phyloP scores from a whole-genome alignment of 2,888 invertebrate genomes.

The Plagodis dolabraria region DNA sequence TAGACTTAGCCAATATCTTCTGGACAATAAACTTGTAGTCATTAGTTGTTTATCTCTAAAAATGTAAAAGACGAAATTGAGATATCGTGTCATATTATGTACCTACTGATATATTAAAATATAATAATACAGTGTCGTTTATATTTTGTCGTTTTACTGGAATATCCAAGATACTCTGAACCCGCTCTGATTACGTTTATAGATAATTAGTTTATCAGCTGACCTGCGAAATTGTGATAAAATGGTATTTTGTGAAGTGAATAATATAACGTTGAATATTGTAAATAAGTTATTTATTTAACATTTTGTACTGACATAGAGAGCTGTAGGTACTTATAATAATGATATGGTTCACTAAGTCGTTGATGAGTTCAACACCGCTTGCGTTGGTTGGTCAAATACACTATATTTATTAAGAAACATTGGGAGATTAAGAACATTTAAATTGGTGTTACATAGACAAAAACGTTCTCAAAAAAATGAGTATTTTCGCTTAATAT shows the following conservation, averaged over 20 bases:
- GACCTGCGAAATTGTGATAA: slow-evolving; percentile 45
- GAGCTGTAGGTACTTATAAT: slow-evolving; percentile 11
- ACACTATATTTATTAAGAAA: too few relatives aligned
- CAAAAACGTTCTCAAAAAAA: too few relatives aligned
- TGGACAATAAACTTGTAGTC: slow-evolving; percentile 48
- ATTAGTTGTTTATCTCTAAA: slow-evolving; percentile 20
- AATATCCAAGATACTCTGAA: slow-evolving; percentile 15
- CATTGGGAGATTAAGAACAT: too few relatives aligned
- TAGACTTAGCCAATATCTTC: slow-evolving; percentile 44
- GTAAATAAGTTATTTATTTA: slow-evolving; percentile 27
- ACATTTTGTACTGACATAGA: slow-evolving; percentile 21
- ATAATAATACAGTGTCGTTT: slow-evolving; percentile 50
- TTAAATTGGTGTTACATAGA: too few relatives aligned
- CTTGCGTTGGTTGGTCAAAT: too few relatives aligned
- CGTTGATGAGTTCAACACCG: too few relatives aligned
- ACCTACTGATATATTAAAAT: slow-evolving; percentile 33
- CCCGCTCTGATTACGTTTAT: slow-evolving; percentile 17
- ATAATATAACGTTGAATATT: slow-evolving; percentile 14
- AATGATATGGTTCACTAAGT: too few relatives aligned
- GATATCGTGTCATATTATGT: slow-evolving; percentile 33
- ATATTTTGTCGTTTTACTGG: slow-evolving; percentile 43
- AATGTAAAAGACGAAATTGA: slow-evolving; percentile 22
- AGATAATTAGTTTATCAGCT: slow-evolving; percentile 38
- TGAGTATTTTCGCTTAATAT: too few relatives aligned
- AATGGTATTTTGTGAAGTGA: slow-evolving; percentile 16